These are phyloP conservation scores for Linurgus olivaceus DNA, from an alignment of 2,797 vertebrate species.

Conservation along the genomic window DNA sequence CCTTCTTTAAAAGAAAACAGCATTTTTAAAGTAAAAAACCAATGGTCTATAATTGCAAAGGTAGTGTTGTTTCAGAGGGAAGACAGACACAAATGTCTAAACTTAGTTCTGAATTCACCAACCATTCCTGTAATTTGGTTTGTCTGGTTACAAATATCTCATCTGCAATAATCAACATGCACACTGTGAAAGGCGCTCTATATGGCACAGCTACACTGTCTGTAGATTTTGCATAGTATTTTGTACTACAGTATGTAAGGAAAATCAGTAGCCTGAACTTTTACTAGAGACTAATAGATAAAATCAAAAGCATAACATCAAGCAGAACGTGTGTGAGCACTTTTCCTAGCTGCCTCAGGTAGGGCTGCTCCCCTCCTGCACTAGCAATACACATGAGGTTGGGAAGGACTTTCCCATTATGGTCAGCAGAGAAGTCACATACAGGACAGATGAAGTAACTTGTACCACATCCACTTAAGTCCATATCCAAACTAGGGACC, in stretches of 20 bases:
- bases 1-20: slow-evolving; percentile 68
- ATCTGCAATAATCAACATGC: background rate
- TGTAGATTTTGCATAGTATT: background rate
- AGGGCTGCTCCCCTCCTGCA: background rate
- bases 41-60: background rate
- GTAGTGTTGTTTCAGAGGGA: background rate
- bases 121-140: background rate
- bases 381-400: background rate
- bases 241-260: background rate
- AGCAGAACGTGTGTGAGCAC: accelerated
- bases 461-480: background rate
- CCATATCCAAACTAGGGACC: background rate
- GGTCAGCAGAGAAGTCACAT: background rate
- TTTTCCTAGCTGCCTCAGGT: background rate
- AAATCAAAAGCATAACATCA: background rate
- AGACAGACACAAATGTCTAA: background rate
- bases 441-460: background rate
- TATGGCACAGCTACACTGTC: background rate
- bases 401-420: background rate
- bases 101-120: background rate
- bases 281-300: background rate
- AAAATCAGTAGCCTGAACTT: background rate
- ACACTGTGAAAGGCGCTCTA: background rate
- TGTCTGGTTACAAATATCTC: background rate
- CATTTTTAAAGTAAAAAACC: background rate